Evolutionary conservation across 53 echinoderm and acorn worm genomes (phyloP), one percentile per base, ranked within the genome.

Genomic region (Henricia sp.): DNA sequence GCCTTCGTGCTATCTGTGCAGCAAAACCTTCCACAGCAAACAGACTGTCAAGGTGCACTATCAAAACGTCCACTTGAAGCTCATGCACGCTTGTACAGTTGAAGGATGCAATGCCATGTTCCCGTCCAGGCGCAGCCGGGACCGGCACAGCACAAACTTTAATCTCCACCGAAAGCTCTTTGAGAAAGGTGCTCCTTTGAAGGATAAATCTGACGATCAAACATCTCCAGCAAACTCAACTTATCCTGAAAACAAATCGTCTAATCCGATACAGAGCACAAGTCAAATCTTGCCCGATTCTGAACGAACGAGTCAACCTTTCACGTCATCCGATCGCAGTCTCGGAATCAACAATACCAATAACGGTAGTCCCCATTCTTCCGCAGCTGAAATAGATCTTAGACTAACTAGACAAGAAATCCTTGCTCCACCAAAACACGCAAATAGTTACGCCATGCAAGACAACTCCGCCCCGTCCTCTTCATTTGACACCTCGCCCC

Each of bases 21-120:
- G 44, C 35, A 88, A 88, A 20, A 70, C 82, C 32, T 88, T 88
- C 69, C 88, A 88, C 65, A 88, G 88, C 57, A 69, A 58, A 23
- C 88, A 88, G 23, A 82, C 82, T 1, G 88, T 88, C 53, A 88
- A 71, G 44, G 80, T 80, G 39, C 88, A 88, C 29, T 88, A 88
- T 34, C 88, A 88, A 63, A 88, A 88, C 70, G 82, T 88, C 42
- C 88, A 88, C 54, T 53, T 88, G 36, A 82, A 82, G 39, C 68
- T 88, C 69, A 88, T 88, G 88, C 82, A 88, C 36, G 70, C 88
- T 35, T 88, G 88, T 48, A 70, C 82, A 14, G 48, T 88, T 30
- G 70, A 78, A 12, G 88, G 88, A 14, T 88, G 88, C 20, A 82
- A 88, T 59, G 82, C 88, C 24, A 62, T 82, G 53, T 88, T 88